Evolutionary conservation across 1,140 invertebrate genomes (phyloP).

Genomic region (Chionoecetes opilio): DNA sequence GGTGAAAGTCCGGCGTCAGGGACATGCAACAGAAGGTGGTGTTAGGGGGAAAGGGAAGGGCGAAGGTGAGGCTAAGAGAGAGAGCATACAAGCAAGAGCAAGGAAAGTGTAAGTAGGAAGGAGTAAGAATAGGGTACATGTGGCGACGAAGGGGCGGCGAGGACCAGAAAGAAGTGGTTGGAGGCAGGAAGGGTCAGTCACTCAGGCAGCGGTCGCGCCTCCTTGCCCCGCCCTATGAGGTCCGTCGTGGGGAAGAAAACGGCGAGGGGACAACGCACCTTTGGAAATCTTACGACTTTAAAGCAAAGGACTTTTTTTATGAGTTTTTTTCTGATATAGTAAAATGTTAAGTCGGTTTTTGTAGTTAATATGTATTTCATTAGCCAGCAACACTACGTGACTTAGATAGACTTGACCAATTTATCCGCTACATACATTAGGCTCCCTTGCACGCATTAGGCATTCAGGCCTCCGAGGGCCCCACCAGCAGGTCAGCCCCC

Average conservation of each 20-base stretch:
- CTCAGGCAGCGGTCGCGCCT: neutral
- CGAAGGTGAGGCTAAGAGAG: neutral
- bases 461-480: neutral
- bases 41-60: neutral
- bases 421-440: neutral
- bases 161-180: neutral
- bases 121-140: neutral
- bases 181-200: neutral
- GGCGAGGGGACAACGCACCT: neutral
- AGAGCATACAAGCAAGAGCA: no score
- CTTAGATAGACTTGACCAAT: neutral
- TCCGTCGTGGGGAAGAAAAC: neutral
- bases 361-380: neutral
- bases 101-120: no score
- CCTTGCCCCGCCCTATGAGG: neutral
- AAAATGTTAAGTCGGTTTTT: neutral
- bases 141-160: neutral
- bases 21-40: neutral
- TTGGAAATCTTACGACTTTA: neutral
- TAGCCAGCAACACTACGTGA: neutral
- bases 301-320: neutral
- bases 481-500: neutral
- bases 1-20: conserved; percentile 13
- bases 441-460: neutral
- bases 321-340: neutral